These are phyloP conservation scores for Strix occidentalis DNA, from an alignment of 2,797 vertebrate species.

Conservation along the genomic window DNA sequence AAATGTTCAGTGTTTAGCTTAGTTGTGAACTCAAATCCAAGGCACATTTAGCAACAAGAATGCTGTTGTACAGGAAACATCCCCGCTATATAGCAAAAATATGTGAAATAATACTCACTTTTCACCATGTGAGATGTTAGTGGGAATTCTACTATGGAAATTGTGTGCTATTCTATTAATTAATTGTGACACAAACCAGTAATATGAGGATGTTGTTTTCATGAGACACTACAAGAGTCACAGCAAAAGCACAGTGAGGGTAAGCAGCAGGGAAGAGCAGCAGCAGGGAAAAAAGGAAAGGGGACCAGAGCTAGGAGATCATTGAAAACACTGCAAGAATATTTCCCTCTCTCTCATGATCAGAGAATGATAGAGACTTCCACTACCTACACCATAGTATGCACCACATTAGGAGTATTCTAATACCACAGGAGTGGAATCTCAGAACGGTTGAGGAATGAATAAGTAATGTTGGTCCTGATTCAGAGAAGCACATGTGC, in stretches of 20 bases:
- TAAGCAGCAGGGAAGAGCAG: not conserved
- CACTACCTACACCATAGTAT: not conserved
- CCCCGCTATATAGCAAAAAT: not conserved
- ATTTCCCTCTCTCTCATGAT: not conserved
- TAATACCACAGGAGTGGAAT: not conserved
- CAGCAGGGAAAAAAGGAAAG: not conserved
- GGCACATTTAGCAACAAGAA: not conserved
- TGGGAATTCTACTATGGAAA: not conserved
- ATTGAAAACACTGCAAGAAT: not conserved
- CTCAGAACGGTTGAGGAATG: not conserved
- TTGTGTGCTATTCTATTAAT: not conserved
- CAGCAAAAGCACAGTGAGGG: not conserved
- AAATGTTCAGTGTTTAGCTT: constrained; percentile 22
- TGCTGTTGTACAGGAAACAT: not conserved
- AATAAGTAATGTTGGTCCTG: not conserved
- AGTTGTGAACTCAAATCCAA: not conserved
- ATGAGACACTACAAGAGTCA: not conserved
- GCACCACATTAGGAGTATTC: not conserved
- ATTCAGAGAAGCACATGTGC: not conserved
- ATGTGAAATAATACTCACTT: not conserved
- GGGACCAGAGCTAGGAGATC: not conserved
- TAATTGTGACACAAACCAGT: not conserved
- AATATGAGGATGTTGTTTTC: not conserved
- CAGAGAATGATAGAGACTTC: not conserved
- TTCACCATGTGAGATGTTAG: not conserved